Percentiles rank a stretch among this genome's conserved stretches.
These are phyloP conservation scores for Seriola rivoliana DNA, from an alignment of 2,113 vertebrate species.

Conservation along the genomic window DNA sequence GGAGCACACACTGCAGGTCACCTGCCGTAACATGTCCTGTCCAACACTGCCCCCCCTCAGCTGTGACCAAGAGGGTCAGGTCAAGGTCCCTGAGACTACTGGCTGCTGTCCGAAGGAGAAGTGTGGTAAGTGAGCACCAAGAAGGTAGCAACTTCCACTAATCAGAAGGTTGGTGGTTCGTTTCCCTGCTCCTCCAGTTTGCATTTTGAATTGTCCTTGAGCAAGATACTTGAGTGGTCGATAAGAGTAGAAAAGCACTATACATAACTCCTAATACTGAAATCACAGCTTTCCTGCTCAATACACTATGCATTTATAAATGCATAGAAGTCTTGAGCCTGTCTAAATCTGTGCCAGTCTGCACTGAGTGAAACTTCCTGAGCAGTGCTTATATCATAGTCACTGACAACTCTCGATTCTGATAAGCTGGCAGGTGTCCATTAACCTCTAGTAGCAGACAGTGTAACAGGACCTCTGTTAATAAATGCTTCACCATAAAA, in stretches of 20 bases:
- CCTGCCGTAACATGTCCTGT: slow-evolving; percentile 26
- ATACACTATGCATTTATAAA: neutral
- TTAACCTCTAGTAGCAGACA: neutral
- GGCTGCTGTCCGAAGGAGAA: slow-evolving; percentile 56
- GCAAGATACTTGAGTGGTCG: too few relatives aligned
- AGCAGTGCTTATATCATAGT: too few relatives aligned
- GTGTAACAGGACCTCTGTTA: neutral
- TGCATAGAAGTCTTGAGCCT: too few relatives aligned
- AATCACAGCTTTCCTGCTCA: neutral
- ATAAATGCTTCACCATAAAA: neutral
- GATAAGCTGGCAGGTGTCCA: too few relatives aligned
- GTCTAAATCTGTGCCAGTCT: too few relatives aligned
- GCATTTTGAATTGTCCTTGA: too few relatives aligned
- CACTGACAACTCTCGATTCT: too few relatives aligned
- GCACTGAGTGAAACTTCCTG: neutral
- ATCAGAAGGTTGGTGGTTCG: too few relatives aligned
- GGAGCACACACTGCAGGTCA: slow-evolving; percentile 11
- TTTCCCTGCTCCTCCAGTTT: too few relatives aligned
- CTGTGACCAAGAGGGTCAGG: slow-evolving; percentile 64
- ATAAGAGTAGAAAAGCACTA: too few relatives aligned
- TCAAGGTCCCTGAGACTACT: slow-evolving; percentile 40
- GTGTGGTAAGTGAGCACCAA: slow-evolving; percentile 64
- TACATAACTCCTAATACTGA: neutral
- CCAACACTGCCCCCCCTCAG: slow-evolving; percentile 14
- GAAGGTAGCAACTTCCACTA: neutral